Evolutionary conservation across 2,113 vertebrate species (phyloP), one percentile per base, ranked within the genome.

Genomic region (Orcinus orca): DNA sequence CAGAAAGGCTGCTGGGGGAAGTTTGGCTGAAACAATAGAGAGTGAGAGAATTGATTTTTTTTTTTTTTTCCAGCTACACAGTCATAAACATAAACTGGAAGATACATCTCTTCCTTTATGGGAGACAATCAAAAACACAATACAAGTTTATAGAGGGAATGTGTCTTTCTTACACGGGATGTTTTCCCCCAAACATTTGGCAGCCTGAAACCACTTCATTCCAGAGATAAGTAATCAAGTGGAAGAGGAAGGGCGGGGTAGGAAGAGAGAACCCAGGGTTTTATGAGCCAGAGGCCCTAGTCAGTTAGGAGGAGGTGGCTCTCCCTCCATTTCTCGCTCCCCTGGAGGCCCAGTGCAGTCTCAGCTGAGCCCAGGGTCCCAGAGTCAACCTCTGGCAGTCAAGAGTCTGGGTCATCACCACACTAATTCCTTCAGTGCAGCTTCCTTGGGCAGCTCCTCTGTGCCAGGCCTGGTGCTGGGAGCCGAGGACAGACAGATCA

Each of bases 41-140:
- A 93, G 21, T 8, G 41, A 97, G 38, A 70, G 83, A 97, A 97
- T 79, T 70, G 68, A 94, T 93, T 96, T 96, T 58, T 83, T 50
- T 63, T 68, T 53, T 77, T 4, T 6, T 50, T n/a, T n/a, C n/a
- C 13, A 93, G 79, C 91, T 71, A 87, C 94, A 92, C 25, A 53
- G 74, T 65, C 8, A 0, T 97, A 96, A 97, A 97, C 91, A 89
- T 85, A 97, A 96, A 96, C 89, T 88, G 58, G 88, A 97, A 97
- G 93, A 96, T 74, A 36, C 92, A 97, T 88, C 50, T 85, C 95
- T 92, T 94, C 74, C 85, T 98, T 97, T 93, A 97, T 90, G 84
- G 89, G 92, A 93, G 82, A 96, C 89, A 23, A 95, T 97, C 68
- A 97, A 97, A 97, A 94, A 67, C 91, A 96, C 97, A 92, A 89